Conservation (phyloP, 2,888 invertebrate species). For the Ophion ellenae region DNA sequence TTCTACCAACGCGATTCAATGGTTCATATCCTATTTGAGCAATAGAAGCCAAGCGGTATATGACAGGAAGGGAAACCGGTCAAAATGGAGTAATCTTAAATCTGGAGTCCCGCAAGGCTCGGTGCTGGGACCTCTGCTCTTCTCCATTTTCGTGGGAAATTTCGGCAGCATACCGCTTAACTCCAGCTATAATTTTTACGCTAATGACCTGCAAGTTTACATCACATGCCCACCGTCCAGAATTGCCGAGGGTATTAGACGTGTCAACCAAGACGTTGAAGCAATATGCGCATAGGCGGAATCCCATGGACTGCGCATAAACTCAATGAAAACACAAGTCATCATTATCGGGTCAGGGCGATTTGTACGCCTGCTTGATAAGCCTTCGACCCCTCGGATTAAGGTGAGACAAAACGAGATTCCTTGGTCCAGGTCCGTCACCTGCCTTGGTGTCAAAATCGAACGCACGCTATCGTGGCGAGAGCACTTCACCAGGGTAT, state of each 20-base stretch:
- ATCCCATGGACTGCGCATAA: too few relatives aligned
- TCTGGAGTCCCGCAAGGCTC: conserved; percentile 48
- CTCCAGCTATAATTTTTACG: conserved; percentile 15
- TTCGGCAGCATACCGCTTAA: background rate
- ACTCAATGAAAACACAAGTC: too few relatives aligned
- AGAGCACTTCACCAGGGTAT: too few relatives aligned
- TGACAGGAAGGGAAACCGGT: background rate
- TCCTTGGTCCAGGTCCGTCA: too few relatives aligned
- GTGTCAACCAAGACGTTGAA: too few relatives aligned
- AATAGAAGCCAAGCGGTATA: background rate
- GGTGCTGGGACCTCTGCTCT: conserved; percentile 39
- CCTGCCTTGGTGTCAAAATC: too few relatives aligned
- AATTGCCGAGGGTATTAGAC: background rate
- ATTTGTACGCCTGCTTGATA: too few relatives aligned
- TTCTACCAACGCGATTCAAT: background rate
- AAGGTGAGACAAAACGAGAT: too few relatives aligned
- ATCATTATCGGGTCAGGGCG: too few relatives aligned
- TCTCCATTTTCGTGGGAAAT: conserved; percentile 6
- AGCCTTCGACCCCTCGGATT: too few relatives aligned
- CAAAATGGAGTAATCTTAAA: background rate
- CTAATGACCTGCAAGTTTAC: conserved; percentile 48
- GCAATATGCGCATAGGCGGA: too few relatives aligned
- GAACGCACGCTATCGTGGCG: too few relatives aligned
- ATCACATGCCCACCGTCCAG: background rate
- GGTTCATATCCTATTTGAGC: background rate